Conservation (phyloP, 1,140 invertebrate species). For the Procambarus virginalis region DNA sequence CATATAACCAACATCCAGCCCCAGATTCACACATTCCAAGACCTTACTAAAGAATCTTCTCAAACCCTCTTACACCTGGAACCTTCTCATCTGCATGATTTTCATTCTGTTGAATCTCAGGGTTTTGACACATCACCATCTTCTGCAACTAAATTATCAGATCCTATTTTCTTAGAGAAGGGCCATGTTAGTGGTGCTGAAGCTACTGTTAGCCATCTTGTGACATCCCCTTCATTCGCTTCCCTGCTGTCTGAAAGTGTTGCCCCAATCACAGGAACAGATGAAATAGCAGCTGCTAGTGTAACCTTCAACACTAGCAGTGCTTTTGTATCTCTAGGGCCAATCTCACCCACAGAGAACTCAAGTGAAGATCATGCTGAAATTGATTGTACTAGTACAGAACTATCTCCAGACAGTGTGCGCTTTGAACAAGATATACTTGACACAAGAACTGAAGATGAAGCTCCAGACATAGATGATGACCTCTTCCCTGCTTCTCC, state of each 20-base stretch:
- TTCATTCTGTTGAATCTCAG: conserved; percentile 48
- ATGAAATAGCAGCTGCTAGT: conserved; percentile 49
- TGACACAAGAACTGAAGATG: conserved; percentile 72
- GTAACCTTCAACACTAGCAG: conserved; percentile 59
- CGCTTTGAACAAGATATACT: conserved; percentile 72
- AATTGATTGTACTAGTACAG: conserved; percentile 69
- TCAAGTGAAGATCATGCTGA: conserved; percentile 70
- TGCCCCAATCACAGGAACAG: conserved; percentile 45
- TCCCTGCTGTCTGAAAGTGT: conserved; percentile 57
- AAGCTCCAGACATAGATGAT: conserved; percentile 73
- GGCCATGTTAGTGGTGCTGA: conserved; percentile 42
- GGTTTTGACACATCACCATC: conserved; percentile 57
- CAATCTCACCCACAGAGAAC: conserved; percentile 67
- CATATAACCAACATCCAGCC: conserved; percentile 13
- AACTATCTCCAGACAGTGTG: conserved; percentile 68
- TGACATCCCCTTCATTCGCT: conserved; percentile 54
- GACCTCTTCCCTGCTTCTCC: conserved; percentile 69
- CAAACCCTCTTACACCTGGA: conserved; percentile 42
- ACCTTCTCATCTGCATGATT: conserved; percentile 52
- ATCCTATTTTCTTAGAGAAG: conserved; percentile 46
- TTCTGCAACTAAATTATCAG: conserved; percentile 63
- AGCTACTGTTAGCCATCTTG: conserved; percentile 44
- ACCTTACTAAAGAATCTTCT: conserved; percentile 24
- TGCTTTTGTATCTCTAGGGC: conserved; percentile 44
- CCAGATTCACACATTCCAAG: conserved; percentile 21